These are phyloP conservation scores for Onychorhynchus coronatus DNA, from an alignment of 2,113 vertebrate species.

Conservation along the genomic window DNA sequence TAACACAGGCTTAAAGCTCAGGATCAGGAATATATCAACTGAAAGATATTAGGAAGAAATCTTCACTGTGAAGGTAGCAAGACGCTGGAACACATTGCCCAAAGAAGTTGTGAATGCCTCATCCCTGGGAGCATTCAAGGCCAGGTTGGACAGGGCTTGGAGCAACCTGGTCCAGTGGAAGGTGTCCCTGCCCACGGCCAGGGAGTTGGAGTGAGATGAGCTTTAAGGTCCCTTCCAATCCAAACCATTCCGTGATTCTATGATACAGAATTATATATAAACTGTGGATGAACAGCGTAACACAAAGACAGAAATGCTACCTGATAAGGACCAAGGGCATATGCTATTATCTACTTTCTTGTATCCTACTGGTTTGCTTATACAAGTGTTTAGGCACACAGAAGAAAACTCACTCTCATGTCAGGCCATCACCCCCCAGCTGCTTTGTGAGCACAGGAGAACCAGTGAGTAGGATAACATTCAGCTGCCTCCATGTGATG, in stretches of 20 bases:
- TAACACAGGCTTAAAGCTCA: not conserved
- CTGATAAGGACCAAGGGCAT: not conserved
- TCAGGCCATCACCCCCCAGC: fast-evolving
- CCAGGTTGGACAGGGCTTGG: fast-evolving
- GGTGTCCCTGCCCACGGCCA: not conserved
- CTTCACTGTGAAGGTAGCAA: not conserved
- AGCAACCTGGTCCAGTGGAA: not conserved
- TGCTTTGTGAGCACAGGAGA: not conserved
- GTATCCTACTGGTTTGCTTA: not conserved
- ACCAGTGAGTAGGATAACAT: fast-evolving
- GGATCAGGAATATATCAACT: not conserved
- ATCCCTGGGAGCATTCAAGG: not conserved
- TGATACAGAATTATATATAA: fast-evolving
- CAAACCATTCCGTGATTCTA: not conserved
- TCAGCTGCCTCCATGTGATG: not conserved
- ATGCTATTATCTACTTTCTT: not conserved
- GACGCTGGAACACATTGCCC: not conserved
- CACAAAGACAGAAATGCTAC: not conserved
- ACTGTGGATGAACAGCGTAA: not conserved
- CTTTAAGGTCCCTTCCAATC: not conserved
- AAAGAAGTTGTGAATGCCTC: not conserved
- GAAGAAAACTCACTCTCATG: not conserved
- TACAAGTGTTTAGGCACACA: not conserved
- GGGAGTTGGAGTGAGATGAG: not conserved
- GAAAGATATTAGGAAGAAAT: not conserved